Conservation (phyloP, 2,888 invertebrate genomes). For the Drosophila nr. perissopoda region DNA sequence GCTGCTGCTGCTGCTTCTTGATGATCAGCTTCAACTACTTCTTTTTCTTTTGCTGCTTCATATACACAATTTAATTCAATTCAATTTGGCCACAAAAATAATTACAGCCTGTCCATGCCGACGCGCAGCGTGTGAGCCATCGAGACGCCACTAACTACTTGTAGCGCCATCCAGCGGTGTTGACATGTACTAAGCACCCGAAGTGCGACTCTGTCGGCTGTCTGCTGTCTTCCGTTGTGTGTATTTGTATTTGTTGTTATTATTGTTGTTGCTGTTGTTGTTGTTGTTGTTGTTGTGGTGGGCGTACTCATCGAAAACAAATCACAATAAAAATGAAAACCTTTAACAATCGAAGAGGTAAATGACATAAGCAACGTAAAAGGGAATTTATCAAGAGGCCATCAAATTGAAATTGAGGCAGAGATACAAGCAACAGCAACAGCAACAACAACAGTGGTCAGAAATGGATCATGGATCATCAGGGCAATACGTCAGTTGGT, state of each 20-base stretch:
- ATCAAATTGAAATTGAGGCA: slow-evolving; percentile 74
- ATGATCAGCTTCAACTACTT: slow-evolving; percentile 15
- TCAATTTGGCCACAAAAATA: slow-evolving; percentile 80
- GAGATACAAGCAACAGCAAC: slow-evolving; percentile 25
- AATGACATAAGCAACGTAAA: slow-evolving; percentile 6
- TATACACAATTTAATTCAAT: slow-evolving; percentile 76
- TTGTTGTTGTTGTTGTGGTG: slow-evolving; percentile 20
- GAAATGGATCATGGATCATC: slow-evolving; percentile 40
- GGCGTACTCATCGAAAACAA: slow-evolving; percentile 47
- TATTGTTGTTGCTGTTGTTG: background rate
- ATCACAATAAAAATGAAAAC: slow-evolving; percentile 28
- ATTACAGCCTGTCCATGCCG: slow-evolving; percentile 76
- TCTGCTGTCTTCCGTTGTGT: no score
- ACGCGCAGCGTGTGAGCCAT: slow-evolving; percentile 75
- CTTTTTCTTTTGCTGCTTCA: slow-evolving; percentile 39
- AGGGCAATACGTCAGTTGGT: slow-evolving; percentile 54
- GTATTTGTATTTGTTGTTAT: background rate
- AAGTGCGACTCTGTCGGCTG: background rate
- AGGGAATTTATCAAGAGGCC: slow-evolving; percentile 63
- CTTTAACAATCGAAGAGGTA: slow-evolving; percentile 28
- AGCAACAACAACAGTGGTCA: background rate
- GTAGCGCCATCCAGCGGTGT: slow-evolving; percentile 63
- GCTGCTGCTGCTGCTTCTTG: slow-evolving; percentile 58
- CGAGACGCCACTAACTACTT: slow-evolving; percentile 12
- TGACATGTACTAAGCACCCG: slow-evolving; percentile 65